Evolutionary conservation across 2,888 invertebrate genomes (phyloP), one percentile per base, ranked within the genome.

Genomic region (Phalera bucephala): DNA sequence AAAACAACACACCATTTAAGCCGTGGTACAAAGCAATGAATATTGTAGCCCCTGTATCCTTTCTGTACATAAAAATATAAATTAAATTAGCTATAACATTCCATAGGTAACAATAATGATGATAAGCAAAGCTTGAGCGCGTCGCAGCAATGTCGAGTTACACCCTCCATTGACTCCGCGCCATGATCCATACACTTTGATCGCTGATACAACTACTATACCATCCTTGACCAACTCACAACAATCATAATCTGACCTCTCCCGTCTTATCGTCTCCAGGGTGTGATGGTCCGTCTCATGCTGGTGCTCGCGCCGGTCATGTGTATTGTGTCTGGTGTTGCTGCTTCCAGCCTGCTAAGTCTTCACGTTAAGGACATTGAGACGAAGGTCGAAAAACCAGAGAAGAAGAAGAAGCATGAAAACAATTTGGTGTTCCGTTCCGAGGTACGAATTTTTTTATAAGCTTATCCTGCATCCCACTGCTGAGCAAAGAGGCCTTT

Each of bases 261-360:
- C 13, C 31, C 2, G 14, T 0, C 5, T 6, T 35, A 1, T 19
- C n/a, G 7, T 33, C 19, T 70, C 10, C 77, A 97, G 97, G 98
- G 99, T 49, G 99, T 99, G 27, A 99, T 99, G 99, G 99, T 99
- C 14, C 98, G 99, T 85, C 91, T 99, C 31, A 99, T 99, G 98
- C 88, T 99, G 71, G 99, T 99, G 0, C 90, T 99, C 46, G 98
- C 99, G 0, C 99, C 99, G 0, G 97, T 99, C 0, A 99, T 99
- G 98, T 99, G 99, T 72, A 96, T 99, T 45, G 91, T 99, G 32
- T 97, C 98, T 0, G 99, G 98, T 31, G 98, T 99, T 32, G 98
- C 98, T 1, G 95, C 97, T 3, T 98, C 98, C 0, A 94, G 96
- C 48, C 80, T 94, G 15, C 91, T 99, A 17, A 91, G 93, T 23